phyloP scores from a whole-genome alignment of 2,113 vertebrate genomes.

The Xiphias gladius region DNA sequence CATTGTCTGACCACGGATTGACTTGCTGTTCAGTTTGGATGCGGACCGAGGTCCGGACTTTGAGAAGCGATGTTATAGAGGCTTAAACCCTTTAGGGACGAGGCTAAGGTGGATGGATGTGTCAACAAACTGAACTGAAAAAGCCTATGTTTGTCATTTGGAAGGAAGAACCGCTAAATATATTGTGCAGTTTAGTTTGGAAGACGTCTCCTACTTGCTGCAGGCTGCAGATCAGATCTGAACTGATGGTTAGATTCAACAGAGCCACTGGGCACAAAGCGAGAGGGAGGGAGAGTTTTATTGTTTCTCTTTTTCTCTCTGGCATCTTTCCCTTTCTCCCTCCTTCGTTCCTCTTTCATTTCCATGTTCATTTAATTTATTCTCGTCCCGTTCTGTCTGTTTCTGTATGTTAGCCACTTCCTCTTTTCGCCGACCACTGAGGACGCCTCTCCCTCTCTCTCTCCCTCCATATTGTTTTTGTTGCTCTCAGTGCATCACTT shows the following conservation, averaged over 20 bases:
- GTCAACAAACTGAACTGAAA: too few species aligned
- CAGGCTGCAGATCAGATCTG: not conserved
- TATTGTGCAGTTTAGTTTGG: not conserved
- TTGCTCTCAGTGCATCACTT: slow-evolving; percentile 65
- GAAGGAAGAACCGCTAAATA: too few species aligned
- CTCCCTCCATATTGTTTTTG: slow-evolving; percentile 56
- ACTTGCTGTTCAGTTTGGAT: too few species aligned
- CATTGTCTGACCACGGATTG: too few species aligned
- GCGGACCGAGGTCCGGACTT: too few species aligned
- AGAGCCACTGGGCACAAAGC: not conserved
- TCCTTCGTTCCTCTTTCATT: slow-evolving; percentile 8
- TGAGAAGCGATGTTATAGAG: too few species aligned
- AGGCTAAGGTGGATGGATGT: too few species aligned
- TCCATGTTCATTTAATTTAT: slow-evolving; percentile 47
- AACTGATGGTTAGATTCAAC: not conserved
- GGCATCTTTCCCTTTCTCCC: not conserved
- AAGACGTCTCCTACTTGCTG: not conserved
- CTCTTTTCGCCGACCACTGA: slow-evolving; percentile 41
- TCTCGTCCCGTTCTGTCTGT: slow-evolving; percentile 2
- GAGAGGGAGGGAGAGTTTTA: not conserved
- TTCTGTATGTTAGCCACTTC: slow-evolving; percentile 49
- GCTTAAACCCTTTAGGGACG: too few species aligned
- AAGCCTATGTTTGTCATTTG: too few species aligned
- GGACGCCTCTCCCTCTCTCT: slow-evolving; percentile 11
- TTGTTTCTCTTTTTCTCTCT: not conserved